Percentiles rank a stretch among this genome's conserved stretches.
These are phyloP conservation scores for Bombus impatiens DNA, from an alignment of 1,140 invertebrate species.

Conservation along the genomic window DNA sequence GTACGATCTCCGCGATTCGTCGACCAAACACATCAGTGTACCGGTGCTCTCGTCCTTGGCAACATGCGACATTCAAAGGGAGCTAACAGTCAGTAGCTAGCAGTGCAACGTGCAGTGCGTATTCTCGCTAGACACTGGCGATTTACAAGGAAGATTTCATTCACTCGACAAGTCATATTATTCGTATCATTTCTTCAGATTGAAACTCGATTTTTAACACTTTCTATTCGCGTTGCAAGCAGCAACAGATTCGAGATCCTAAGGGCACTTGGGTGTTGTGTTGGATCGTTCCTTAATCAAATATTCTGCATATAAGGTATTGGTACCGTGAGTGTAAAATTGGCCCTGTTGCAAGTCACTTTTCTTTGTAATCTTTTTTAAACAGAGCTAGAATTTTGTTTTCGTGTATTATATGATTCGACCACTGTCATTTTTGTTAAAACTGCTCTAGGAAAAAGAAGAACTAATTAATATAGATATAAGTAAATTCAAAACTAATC, in stretches of 20 bases:
- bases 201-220: not conserved
- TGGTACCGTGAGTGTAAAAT: not conserved
- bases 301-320: not conserved
- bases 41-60: constrained; percentile 64
- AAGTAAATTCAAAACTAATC: too few relatives aligned
- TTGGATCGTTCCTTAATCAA: not conserved
- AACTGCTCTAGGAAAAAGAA: not conserved
- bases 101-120: constrained; percentile 65
- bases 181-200: not conserved
- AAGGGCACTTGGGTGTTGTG: not conserved
- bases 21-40: constrained; percentile 37
- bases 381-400: not conserved
- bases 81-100: constrained; percentile 61
- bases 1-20: constrained; percentile 24
- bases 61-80: constrained; percentile 68
- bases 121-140: constrained; percentile 58
- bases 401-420: too few relatives aligned
- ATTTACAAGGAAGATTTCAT: constrained; percentile 58
- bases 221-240: not conserved
- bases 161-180: not conserved
- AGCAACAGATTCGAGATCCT: not conserved
- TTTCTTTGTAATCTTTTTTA: too few relatives aligned
- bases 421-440: not conserved
- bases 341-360: not conserved
- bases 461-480: not conserved